Evolutionary conservation across 2,888 invertebrate species (phyloP), one percentile per base, ranked within the genome.

Genomic region (Cephus rjabovi): DNA sequence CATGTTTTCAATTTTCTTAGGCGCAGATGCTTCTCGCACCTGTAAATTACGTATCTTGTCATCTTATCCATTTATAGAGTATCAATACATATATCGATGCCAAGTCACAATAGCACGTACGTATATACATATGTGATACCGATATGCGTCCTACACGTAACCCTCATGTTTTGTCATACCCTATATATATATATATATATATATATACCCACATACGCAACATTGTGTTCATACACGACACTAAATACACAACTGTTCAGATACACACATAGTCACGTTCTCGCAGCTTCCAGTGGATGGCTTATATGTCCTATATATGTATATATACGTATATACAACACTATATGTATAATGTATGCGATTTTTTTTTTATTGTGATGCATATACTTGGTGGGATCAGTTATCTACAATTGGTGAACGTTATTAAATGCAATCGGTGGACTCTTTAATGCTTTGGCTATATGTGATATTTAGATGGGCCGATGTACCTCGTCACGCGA

Each of bases 291-390:
- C 56, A 56, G 56, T 56, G 56, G 56, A 56, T 56, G 56, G 56
- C 56, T 56, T 56, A 56, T 56, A 9, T 56, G 56, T 56, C 56
- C 80, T 75, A 73, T 74, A 76, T 79, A 56, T 40, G 75, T 71
- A 79, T 76, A 73, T 75, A 77, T 76, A 74, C 75, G 75, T 74
- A 75, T 75, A 78, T 70, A 81, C 35, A 23, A n/a, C 31, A 12
- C 3, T 34, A 34, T 23, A 56, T 56, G 15, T 56, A 9, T 56
- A 56, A 9, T 56, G 56, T 56, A 56, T 56, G 56, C 56, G 9
- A 56, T 56, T 23, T 56, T 30, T 23, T 56, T 23, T 56, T 56
- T 2, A 56, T 23, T 56, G 23, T 9, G 9, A 56, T 56, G 56
- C 56, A 23, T 23, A 23, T 56, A 56, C 40, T 56, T 23, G 56